Evolutionary conservation across 2,797 vertebrate genomes (phyloP).

Genomic region (Microchirus variegatus): DNA sequence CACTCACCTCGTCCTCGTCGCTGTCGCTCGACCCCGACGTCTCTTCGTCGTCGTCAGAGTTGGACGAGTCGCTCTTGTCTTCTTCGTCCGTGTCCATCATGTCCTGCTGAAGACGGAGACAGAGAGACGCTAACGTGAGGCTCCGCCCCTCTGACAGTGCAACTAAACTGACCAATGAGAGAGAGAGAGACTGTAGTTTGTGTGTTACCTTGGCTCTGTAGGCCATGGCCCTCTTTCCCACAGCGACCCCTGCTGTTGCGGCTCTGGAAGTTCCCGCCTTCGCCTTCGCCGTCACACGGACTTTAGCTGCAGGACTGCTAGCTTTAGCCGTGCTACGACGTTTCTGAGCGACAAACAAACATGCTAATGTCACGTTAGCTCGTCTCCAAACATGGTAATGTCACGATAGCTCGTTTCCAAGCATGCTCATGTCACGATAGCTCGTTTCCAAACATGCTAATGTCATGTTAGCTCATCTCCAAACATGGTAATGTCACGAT

Average conservation of each 20-base stretch:
- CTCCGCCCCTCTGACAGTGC: not conserved
- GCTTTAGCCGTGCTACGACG: conserved; percentile 78
- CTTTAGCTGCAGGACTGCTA: conserved; percentile 72
- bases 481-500: too few species aligned
- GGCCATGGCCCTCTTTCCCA: conserved; percentile 82
- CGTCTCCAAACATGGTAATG: too few species aligned
- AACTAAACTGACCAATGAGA: not conserved
- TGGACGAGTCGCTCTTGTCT: conserved; percentile 76
- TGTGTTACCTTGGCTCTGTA: conserved; percentile 82
- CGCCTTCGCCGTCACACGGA: conserved; percentile 74
- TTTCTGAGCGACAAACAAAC: conserved; percentile 63
- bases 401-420: too few species aligned
- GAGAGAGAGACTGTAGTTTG: not conserved
- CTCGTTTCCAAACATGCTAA: too few species aligned
- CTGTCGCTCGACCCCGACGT: conserved; percentile 80
- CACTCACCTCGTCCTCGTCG: conserved; percentile 73
- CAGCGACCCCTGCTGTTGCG: conserved; percentile 60
- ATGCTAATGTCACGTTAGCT: too few species aligned
- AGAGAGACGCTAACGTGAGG: not conserved
- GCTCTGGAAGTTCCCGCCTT: conserved; percentile 73
- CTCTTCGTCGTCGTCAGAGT: conserved; percentile 82
- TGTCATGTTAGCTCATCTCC: too few species aligned
- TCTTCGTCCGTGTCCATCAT: conserved; percentile 82
- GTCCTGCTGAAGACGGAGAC: conserved; percentile 74
- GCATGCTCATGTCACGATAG: too few species aligned